Percentiles rank a stretch among this genome's conserved stretches.
Evolutionary conservation across 1,140 invertebrate species (phyloP).

Genomic region (Dolichoris vasculosae): DNA sequence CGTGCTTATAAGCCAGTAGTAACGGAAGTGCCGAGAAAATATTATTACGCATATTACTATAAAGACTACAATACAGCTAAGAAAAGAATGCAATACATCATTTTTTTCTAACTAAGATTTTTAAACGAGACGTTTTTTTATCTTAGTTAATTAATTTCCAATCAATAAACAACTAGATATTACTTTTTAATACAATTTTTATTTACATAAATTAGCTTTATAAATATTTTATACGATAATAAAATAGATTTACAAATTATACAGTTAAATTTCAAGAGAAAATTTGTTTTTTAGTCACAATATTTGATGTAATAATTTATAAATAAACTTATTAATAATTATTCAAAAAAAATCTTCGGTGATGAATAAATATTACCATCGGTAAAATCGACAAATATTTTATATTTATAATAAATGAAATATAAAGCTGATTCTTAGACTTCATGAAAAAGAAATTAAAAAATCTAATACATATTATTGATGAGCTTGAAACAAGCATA

Average conservation of each 20-base stretch:
- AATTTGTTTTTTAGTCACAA: no score
- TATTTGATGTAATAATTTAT: no score
- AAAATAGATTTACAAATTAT: no score
- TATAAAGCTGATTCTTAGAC: not conserved
- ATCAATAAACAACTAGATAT: not conserved
- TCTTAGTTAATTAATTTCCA: not conserved
- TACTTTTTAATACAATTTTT: not conserved
- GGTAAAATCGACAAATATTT: no score
- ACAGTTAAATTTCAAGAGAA: no score
- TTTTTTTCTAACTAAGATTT: not conserved
- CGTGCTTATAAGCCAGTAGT: conserved; percentile 1
- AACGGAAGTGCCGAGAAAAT: conserved; percentile 18
- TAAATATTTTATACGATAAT: not conserved
- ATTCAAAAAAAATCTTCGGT: no score
- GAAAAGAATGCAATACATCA: not conserved
- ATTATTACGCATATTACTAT: not conserved
- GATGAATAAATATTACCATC: no score
- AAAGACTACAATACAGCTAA: not conserved
- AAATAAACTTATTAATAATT: no score
- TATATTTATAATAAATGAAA: not conserved
- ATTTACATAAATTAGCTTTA: not conserved
- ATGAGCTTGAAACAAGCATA: not conserved
- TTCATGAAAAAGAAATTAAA: not conserved
- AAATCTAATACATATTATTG: not conserved
- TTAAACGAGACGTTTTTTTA: not conserved